phyloP scores from a whole-genome alignment of 2,888 invertebrate genomes.

The Venusia cambrica region DNA sequence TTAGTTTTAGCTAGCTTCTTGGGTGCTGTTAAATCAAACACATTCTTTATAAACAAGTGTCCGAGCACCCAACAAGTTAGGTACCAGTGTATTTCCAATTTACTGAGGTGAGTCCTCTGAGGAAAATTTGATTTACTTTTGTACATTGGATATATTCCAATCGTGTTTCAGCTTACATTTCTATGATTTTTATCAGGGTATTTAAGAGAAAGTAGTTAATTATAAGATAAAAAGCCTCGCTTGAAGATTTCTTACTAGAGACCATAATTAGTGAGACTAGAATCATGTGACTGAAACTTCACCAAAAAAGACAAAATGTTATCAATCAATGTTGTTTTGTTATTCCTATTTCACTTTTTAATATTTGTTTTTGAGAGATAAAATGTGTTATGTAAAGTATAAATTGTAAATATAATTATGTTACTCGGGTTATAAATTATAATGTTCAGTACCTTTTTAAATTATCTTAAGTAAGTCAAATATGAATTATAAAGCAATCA shows the following conservation, averaged over 20 bases:
- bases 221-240: slow-evolving; percentile 23
- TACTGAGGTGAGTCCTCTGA: no score
- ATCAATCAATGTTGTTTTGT: slow-evolving; percentile 19
- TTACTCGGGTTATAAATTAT: slow-evolving; percentile 13
- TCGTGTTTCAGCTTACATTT: slow-evolving; percentile 14
- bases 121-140: no score
- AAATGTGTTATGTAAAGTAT: slow-evolving; percentile 13
- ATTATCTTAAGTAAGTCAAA: no score
- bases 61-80: no score
- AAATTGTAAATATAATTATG: slow-evolving; percentile 16
- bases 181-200: slow-evolving; percentile 26
- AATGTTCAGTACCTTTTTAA: slow-evolving; percentile 4
- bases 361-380: slow-evolving; percentile 5
- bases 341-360: slow-evolving; percentile 10
- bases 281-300: slow-evolving; percentile 23
- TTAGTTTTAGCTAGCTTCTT: no score
- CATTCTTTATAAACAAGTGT: no score
- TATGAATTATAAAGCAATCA: no score
- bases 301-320: slow-evolving; percentile 28
- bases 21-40: no score
- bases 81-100: no score
- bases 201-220: slow-evolving; percentile 20
- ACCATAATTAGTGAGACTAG: slow-evolving; percentile 30
- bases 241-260: slow-evolving; percentile 30
- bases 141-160: no score